Base-by-base conservation (phyloP, 2,888 invertebrate species). In the Catocala nupta region DNA sequence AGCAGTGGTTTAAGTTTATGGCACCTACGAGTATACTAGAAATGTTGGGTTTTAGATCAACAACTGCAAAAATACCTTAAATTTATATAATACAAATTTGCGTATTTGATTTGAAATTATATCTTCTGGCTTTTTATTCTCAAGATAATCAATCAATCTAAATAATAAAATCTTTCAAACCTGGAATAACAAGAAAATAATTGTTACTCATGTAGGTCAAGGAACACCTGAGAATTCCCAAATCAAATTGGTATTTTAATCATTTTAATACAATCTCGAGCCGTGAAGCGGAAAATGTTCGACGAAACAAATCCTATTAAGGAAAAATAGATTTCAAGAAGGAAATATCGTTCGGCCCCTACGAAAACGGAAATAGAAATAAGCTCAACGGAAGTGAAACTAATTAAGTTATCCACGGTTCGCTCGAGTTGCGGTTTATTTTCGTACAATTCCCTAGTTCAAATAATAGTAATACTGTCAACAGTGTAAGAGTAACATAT, bases 341-440 rank as follows among this genome's bases (percentile, higher is more conserved):
- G 88, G 87, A 91, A 92, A 91, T 88, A 90, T 84, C 88, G 78
- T 81, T 82, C 87, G 81, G 83, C 83, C 91, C 91, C 89, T 83
- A 87, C 84, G 79, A 86, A 88, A 91, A 89, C 93, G 92, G 92
- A 93, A 93, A 92, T 93, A 93, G 93, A 92, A 90, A 91, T 92
- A 91, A 89, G 86, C 87, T 77, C 85, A 91, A 89, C 91, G 93
- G 93, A 93, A 93, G 91, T 93, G 88, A 90, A 91, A 90, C 92
- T 93, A 93, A 93, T 93, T 93, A 93, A 92, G 89, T 93, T 93
- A 93, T 93, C 92, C 90, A 83, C 91, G 88, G 86, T 87, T 85
- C 86, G 81, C 83, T 87, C 83, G 83, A 85, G 83, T 90, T 86
- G 90, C 87, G 88, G 91, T 87, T 88, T 93, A 93, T 92, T 93